These are phyloP conservation scores for Isaurus tuberculatus DNA, from an alignment of 92 coral and sea anemone genomes.

Conservation along the genomic window DNA sequence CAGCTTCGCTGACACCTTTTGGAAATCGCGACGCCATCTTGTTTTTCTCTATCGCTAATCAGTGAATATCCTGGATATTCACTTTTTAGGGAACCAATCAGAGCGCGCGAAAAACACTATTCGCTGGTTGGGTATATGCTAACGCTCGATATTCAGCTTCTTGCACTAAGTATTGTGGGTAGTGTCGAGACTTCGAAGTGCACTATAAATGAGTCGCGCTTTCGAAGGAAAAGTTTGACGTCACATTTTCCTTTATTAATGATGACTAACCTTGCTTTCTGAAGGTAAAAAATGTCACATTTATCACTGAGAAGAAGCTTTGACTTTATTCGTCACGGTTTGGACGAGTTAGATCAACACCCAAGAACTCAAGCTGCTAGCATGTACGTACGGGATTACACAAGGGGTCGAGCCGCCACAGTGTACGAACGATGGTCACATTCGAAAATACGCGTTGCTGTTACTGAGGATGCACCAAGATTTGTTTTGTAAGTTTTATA, in stretches of 20 bases:
- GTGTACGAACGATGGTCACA: slow-evolving; percentile 18
- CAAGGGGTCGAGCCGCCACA: slow-evolving; percentile 26
- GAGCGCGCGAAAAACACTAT: too few species aligned
- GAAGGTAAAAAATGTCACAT: neutral
- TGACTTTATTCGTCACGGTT: slow-evolving; percentile 14
- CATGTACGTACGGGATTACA: slow-evolving; percentile 20
- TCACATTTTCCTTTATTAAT: neutral
- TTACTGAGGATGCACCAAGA: slow-evolving; percentile 34
- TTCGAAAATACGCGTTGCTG: slow-evolving; percentile 21
- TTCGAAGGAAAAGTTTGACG: neutral
- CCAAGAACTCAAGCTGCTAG: slow-evolving; percentile 44
- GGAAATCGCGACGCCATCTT: too few species aligned
- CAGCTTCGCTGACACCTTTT: too few species aligned
- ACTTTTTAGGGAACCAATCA: too few species aligned
- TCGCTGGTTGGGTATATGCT: too few species aligned
- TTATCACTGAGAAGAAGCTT: slow-evolving; percentile 31
- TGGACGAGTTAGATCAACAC: slow-evolving; percentile 33
- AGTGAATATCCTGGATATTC: too few species aligned
- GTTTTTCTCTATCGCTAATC: too few species aligned
- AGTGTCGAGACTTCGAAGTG: too few species aligned
- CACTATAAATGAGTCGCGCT: too few species aligned
- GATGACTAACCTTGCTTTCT: neutral
- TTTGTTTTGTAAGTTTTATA: slow-evolving; percentile 27
- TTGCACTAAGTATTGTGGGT: too few species aligned
- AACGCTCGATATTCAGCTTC: too few species aligned